Evolutionary conservation across 2,113 vertebrate species (phyloP), one percentile per base, ranked within the genome.

Genomic region (Tyrannus savana): DNA sequence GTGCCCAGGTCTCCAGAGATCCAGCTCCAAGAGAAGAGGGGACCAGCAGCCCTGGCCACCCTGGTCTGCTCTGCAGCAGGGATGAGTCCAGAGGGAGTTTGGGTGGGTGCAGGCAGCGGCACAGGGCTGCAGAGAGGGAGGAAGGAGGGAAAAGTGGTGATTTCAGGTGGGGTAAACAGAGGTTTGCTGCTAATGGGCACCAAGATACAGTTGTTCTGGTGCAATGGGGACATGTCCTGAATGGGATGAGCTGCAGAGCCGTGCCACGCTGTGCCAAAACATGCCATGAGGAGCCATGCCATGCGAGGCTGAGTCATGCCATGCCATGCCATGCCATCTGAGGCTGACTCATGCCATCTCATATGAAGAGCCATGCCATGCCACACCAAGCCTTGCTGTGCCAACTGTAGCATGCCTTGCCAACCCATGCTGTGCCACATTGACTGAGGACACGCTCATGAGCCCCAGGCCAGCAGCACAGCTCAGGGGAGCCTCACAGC

Each of bases 361-460:
- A 7, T 10, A 7, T 10, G 14, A 17, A 24, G 7, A 49, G 35
- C 28, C 41, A 19, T 24, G 21, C 60, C 49, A 23, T 30, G 33
- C 14, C 62, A 35, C 14, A 4, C 56, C 42, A 19, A 46, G 68
- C 75, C 19, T 6, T 4, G 12, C 67, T 13, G 50, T 47, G 42
- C 42, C 28, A 25, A 30, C 35, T 52, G 80, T 58, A 44, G 44
- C 42, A 7, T 8, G 35, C 37, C 59, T 39, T 28, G 21, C 52
- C 11, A 63, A 39, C 30, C 59, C 14, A 3, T 39, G 28, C 50
- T 50, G 1, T 2, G n/a, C 37, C 74, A 55, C n/a, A 5, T 12
- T 0, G 2, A 10, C 55, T 71, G n/a, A 35, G 53, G 63, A 50
- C 50, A 53, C 0, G 0, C 14, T 63, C 24, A 1, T 2, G 7